These are phyloP conservation scores for Rhamnusium bicolor DNA, from an alignment of 2,888 invertebrate species.

Conservation along the genomic window DNA sequence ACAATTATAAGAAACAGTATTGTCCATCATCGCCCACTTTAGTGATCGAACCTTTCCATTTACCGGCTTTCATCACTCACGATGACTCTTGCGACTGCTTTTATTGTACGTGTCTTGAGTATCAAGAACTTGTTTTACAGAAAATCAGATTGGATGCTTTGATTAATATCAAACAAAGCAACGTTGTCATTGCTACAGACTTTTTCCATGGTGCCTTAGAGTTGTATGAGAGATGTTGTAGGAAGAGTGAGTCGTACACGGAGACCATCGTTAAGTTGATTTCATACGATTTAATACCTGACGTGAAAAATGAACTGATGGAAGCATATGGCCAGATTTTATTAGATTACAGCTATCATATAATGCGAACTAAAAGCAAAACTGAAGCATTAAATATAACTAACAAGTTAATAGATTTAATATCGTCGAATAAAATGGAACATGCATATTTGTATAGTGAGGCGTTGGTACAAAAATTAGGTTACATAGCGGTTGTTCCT, in stretches of 20 bases:
- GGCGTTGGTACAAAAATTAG: constrained; percentile 52
- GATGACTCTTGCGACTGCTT: constrained; percentile 56
- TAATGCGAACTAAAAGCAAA: constrained; percentile 42
- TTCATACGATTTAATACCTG: constrained; percentile 38
- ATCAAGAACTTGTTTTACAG: constrained; percentile 56
- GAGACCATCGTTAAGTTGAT: constrained; percentile 35
- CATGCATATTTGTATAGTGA: constrained; percentile 56
- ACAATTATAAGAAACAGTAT: constrained; percentile 35
- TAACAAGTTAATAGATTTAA: constrained; percentile 46
- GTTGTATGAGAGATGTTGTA: constrained; percentile 47
- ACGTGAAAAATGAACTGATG: constrained; percentile 47
- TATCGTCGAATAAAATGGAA: constrained; percentile 47
- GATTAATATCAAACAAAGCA: constrained; percentile 49
- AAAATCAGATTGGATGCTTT: constrained; percentile 55
- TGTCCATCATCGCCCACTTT: constrained; percentile 56
- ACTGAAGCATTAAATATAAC: constrained; percentile 50
- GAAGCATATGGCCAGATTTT: constrained; percentile 50
- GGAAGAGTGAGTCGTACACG: constrained; percentile 40
- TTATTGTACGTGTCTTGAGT: constrained; percentile 58
- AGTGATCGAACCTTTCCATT: constrained; percentile 47
- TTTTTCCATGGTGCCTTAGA: constrained; percentile 52
- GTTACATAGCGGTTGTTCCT: constrained; percentile 43
- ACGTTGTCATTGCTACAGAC: constrained; percentile 42
- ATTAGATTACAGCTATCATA: constrained; percentile 54
- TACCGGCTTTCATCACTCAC: constrained; percentile 56